phyloP scores from a whole-genome alignment of 2,888 invertebrate genomes.

The Deilephila elpenor region DNA sequence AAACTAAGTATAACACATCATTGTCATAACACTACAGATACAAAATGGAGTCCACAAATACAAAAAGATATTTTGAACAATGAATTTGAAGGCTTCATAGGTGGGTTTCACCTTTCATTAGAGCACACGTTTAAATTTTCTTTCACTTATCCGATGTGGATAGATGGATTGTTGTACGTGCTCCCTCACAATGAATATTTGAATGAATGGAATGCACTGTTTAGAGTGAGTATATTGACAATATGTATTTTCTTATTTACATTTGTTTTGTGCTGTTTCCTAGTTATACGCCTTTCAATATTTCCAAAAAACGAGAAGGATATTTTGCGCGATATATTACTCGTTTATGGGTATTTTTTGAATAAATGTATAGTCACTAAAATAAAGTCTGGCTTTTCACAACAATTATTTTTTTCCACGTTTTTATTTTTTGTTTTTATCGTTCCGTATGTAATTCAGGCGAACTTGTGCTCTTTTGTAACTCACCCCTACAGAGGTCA shows the following conservation, averaged over 20 bases:
- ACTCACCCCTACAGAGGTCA: conserved; percentile 47
- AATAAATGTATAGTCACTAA: conserved; percentile 43
- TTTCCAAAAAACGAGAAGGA: conserved; percentile 44
- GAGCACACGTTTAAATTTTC: conserved; percentile 33
- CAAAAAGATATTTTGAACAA: conserved; percentile 27
- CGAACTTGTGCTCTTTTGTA: conserved; percentile 47
- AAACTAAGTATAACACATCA: no score
- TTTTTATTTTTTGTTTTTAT: conserved; percentile 50
- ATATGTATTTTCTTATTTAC: conserved; percentile 32
- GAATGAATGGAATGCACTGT: conserved; percentile 42
- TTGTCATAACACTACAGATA: no score
- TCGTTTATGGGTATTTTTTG: conserved; percentile 53
- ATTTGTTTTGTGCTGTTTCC: conserved; percentile 44
- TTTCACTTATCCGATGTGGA: conserved; percentile 43
- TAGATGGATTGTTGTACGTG: conserved; percentile 38
- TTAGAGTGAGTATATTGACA: conserved; percentile 25
- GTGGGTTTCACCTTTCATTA: conserved; percentile 42
- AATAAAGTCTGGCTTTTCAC: conserved; percentile 40
- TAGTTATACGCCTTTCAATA: conserved; percentile 40
- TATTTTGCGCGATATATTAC: conserved; percentile 42
- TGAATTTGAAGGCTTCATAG: conserved; percentile 51
- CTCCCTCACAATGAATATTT: conserved; percentile 38
- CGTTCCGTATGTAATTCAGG: conserved; percentile 50
- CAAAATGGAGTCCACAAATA: no score
- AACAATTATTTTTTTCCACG: conserved; percentile 42